phyloP scores from a whole-genome alignment of 2,888 invertebrate species.

The Machimus rusticus region DNA sequence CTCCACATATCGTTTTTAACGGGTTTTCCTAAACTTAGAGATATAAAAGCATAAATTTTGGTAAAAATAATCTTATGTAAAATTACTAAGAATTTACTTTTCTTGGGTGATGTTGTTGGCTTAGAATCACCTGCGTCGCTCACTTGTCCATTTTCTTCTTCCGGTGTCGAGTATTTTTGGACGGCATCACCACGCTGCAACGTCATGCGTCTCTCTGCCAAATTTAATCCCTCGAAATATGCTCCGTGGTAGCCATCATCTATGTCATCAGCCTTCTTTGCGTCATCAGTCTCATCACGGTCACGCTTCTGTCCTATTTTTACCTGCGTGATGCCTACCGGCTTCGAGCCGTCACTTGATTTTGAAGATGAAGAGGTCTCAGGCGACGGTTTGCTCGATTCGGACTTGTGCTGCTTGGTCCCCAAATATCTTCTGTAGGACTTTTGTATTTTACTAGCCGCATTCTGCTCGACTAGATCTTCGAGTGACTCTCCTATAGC shows the following conservation, averaged over 20 bases:
- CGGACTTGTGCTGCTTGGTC: slow-evolving; percentile 14
- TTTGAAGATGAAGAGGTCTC: slow-evolving; percentile 17
- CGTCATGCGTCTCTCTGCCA: slow-evolving; percentile 58
- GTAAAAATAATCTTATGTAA: neutral
- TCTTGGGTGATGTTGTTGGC: neutral
- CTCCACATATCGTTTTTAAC: slow-evolving; percentile 46
- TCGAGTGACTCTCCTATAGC: slow-evolving; percentile 60
- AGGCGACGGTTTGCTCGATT: slow-evolving; percentile 7
- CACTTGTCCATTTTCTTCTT: slow-evolving; percentile 53
- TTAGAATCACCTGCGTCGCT: slow-evolving; percentile 45
- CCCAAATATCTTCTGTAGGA: slow-evolving; percentile 52
- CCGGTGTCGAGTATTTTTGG: slow-evolving; percentile 59
- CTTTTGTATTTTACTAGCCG: slow-evolving; percentile 46
- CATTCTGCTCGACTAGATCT: slow-evolving; percentile 53
- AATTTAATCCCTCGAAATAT: slow-evolving; percentile 48
- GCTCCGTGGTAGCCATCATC: neutral
- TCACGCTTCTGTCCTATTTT: slow-evolving; percentile 47
- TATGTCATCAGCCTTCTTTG: neutral
- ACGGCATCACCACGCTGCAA: slow-evolving; percentile 61
- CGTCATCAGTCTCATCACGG: neutral
- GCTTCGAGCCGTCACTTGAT: slow-evolving; percentile 40
- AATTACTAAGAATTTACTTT: slow-evolving; percentile 15
- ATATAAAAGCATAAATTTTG: neutral
- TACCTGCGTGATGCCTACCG: slow-evolving; percentile 46
- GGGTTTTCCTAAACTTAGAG: slow-evolving; percentile 42